A percentile compares a stretch with the other conserved stretches of the same genome.
Evolutionary conservation across 2,888 invertebrate species (phyloP).

Genomic region (Chrysolina oricalcia): DNA sequence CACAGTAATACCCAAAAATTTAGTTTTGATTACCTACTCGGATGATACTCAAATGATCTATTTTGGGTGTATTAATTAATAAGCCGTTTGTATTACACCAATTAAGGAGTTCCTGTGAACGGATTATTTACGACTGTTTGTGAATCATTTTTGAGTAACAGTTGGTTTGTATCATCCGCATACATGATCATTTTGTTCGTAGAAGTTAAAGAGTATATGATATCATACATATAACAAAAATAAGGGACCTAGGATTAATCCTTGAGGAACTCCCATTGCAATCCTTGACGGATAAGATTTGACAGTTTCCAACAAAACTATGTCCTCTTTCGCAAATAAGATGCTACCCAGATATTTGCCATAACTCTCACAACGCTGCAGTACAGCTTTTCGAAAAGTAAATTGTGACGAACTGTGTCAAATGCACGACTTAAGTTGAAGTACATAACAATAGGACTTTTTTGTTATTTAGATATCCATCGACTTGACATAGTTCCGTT

Average conservation of each 20-base stretch:
- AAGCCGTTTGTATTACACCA: constrained; percentile 10
- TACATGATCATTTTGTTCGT: constrained; percentile 20
- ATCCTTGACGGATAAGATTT: background rate
- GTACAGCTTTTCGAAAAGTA: constrained; percentile 27
- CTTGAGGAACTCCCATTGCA: constrained; percentile 17
- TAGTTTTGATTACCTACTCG: no score
- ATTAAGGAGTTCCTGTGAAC: no score
- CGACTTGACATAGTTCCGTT: no score
- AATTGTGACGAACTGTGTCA: background rate
- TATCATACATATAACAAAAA: constrained; percentile 32
- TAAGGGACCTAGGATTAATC: constrained; percentile 19
- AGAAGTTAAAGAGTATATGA: constrained; percentile 17
- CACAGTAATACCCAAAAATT: no score
- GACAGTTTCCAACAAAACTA: constrained; percentile 2
- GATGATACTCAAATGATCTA: background rate
- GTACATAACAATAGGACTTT: no score
- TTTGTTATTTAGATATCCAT: no score
- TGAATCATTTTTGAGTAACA: constrained; percentile 19
- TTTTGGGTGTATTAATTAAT: constrained; percentile 12
- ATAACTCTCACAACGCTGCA: constrained; percentile 10
- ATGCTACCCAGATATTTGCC: constrained; percentile 31
- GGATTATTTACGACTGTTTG: background rate
- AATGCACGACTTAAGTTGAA: no score
- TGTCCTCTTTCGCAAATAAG: constrained; percentile 4
- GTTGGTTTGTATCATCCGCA: constrained; percentile 32